These are phyloP conservation scores for Dolichoris vasculosae DNA, from an alignment of 1,140 invertebrate genomes.

Conservation along the genomic window DNA sequence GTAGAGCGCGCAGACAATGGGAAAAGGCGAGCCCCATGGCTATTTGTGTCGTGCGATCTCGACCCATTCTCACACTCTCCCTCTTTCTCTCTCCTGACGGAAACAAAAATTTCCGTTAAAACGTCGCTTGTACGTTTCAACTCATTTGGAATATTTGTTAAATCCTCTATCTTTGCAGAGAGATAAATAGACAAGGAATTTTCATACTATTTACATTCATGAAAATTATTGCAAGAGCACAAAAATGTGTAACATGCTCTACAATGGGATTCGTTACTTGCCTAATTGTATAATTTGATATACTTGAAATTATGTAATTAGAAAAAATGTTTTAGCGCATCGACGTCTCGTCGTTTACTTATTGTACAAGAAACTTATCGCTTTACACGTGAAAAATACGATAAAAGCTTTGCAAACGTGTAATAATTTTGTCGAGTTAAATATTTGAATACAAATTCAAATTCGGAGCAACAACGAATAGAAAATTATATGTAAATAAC, in stretches of 20 bases:
- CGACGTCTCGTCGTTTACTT: too few relatives aligned
- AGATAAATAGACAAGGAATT: neutral
- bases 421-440: too few relatives aligned
- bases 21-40: conserved; percentile 45
- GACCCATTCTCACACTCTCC: neutral
- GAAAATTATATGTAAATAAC: too few relatives aligned
- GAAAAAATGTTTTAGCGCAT: too few relatives aligned
- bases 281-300: neutral
- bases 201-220: too few relatives aligned
- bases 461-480: too few relatives aligned
- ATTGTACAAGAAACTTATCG: too few relatives aligned
- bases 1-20: conserved; percentile 21
- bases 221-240: neutral
- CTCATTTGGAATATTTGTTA: too few relatives aligned
- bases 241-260: neutral
- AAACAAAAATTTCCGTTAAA: conserved; percentile 17
- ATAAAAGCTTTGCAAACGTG: too few relatives aligned
- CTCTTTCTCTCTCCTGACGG: neutral
- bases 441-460: too few relatives aligned
- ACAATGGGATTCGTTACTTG: neutral
- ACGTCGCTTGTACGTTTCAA: neutral
- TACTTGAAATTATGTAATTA: neutral
- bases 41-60: conserved; percentile 48
- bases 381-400: too few relatives aligned
- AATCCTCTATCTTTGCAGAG: too few relatives aligned